Percentiles rank a stretch among this genome's conserved stretches.
Conservation (phyloP, 1,140 invertebrate species). For the Bombus ignitus region DNA sequence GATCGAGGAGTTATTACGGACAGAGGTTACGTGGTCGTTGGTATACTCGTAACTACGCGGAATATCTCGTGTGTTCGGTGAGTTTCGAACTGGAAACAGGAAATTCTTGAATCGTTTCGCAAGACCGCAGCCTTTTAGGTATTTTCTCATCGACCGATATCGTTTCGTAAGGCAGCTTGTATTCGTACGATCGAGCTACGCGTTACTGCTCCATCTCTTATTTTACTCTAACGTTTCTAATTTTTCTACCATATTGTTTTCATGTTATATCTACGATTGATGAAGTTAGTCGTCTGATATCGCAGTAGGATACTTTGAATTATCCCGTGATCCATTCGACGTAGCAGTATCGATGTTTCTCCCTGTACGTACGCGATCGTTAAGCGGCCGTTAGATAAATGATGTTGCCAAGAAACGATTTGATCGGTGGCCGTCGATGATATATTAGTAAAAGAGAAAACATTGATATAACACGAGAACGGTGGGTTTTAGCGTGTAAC, state of each 20-base stretch:
- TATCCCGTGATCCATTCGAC: not conserved
- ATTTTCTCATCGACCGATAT: not conserved
- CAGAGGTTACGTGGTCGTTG: conserved; percentile 62
- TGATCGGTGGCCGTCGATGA: conserved; percentile 31
- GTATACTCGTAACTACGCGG: conserved; percentile 49
- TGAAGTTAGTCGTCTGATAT: conserved; percentile 37
- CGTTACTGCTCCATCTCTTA: too few relatives aligned
- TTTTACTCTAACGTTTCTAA: not conserved
- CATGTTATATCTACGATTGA: conserved; percentile 22
- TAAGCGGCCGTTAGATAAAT: conserved; percentile 41
- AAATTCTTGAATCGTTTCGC: conserved; percentile 23
- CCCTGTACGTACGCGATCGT: not conserved
- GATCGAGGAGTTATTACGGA: conserved; percentile 56
- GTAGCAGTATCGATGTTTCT: not conserved
- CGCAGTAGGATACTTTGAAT: conserved; percentile 3
- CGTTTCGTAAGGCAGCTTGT: not conserved
- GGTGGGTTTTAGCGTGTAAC: conserved; percentile 31
- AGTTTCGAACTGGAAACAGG: conserved; percentile 17
- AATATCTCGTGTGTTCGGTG: conserved; percentile 22
- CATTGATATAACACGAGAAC: conserved; percentile 34
- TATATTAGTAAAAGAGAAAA: conserved; percentile 32
- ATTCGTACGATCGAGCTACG: not conserved
- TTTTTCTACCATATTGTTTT: not conserved
- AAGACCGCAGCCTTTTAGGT: not conserved
- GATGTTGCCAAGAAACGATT: conserved; percentile 34